A percentile compares a stretch with the other conserved stretches of the same genome.
These are phyloP conservation scores for Ciconia boyciana DNA, from an alignment of 2,113 vertebrate species.

Conservation along the genomic window DNA sequence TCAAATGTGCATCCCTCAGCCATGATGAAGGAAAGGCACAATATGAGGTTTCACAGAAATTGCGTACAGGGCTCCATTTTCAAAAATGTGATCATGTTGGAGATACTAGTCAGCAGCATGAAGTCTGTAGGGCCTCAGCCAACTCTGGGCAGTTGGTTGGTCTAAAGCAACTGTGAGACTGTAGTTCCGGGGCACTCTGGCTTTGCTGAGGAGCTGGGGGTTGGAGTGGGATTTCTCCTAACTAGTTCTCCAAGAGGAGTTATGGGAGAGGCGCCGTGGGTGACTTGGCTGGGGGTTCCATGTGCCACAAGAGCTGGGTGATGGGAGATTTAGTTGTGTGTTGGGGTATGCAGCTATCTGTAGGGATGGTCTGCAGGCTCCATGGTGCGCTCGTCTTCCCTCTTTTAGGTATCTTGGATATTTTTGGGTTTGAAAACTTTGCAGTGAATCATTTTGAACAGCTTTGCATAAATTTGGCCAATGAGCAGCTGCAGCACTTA, in stretches of 20 bases:
- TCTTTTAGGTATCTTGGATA: slow-evolving; percentile 76
- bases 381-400: not conserved
- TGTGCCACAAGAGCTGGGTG: not conserved
- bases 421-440: slow-evolving; percentile 83
- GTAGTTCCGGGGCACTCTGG: not conserved
- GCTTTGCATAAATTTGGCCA: slow-evolving; percentile 81
- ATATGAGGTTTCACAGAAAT: not conserved
- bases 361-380: not conserved
- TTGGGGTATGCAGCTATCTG: not conserved
- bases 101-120: not conserved
- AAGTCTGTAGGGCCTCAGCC: not conserved
- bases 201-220: not conserved
- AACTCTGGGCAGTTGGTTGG: not conserved
- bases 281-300: not conserved
- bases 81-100: not conserved
- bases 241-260: not conserved
- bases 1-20: not conserved
- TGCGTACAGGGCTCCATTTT: accelerated
- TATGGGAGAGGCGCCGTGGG: not conserved
- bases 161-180: not conserved
- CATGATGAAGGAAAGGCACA: accelerated
- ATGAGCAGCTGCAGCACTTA: slow-evolving; percentile 82
- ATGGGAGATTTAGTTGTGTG: not conserved
- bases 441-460: slow-evolving; percentile 78
- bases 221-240: not conserved